Evolutionary conservation across 2,888 invertebrate species (phyloP).

Genomic region (Tetragonisca angustula): DNA sequence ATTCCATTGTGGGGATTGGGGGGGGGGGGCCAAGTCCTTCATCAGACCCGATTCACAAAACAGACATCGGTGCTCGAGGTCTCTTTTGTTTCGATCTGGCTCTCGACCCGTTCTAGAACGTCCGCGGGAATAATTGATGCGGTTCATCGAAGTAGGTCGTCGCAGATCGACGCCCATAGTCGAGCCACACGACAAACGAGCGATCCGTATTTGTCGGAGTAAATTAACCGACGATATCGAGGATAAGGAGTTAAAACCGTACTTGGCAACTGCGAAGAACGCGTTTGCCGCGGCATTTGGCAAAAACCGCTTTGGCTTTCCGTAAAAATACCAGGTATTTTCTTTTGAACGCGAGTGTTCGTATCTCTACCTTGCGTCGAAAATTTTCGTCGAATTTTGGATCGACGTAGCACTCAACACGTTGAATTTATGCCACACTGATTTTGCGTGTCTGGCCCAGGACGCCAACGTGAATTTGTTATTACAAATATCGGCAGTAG

Average conservation of each 20-base stretch:
- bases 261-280: slow-evolving; percentile 41
- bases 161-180: slow-evolving; percentile 37
- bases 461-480: too few relatives aligned
- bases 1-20: too few relatives aligned
- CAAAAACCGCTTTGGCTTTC: background rate
- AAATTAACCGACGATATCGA: slow-evolving; percentile 68
- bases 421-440: background rate
- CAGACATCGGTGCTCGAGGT: background rate
- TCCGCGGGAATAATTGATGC: slow-evolving; percentile 61
- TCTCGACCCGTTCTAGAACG: slow-evolving; percentile 49
- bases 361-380: background rate
- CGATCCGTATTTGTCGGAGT: slow-evolving; percentile 70
- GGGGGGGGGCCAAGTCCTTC: background rate
- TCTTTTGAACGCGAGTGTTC: too few relatives aligned
- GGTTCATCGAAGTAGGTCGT: slow-evolving; percentile 66
- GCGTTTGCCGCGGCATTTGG: slow-evolving; percentile 13
- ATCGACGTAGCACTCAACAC: background rate
- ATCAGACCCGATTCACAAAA: slow-evolving; percentile 21
- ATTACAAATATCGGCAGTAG: too few relatives aligned
- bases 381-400: background rate
- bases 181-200: slow-evolving; percentile 56
- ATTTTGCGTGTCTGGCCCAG: background rate
- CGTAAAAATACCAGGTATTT: background rate
- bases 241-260: slow-evolving; percentile 58
- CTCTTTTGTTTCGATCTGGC: slow-evolving; percentile 29